Conservation (phyloP, 2,113 vertebrate species). For the Cheilinus undulatus region DNA sequence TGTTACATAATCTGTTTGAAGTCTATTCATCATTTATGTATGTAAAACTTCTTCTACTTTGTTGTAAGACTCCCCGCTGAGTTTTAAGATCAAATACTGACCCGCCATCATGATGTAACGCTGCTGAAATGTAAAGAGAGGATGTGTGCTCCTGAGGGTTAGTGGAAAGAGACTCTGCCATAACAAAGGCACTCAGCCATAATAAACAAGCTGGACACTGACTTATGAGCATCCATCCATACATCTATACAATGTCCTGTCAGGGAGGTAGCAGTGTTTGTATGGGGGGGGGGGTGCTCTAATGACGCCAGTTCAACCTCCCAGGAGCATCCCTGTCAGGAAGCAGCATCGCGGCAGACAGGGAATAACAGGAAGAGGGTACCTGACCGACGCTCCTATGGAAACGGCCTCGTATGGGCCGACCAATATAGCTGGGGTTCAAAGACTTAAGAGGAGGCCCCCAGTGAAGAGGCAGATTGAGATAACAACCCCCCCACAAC, state of each 20-base stretch:
- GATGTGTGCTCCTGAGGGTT: neutral
- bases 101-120: neutral
- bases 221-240: conserved; percentile 21
- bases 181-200: conserved; percentile 21
- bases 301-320: conserved; percentile 44
- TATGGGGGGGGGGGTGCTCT: neutral
- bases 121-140: neutral
- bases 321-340: conserved; percentile 62
- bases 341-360: conserved; percentile 53
- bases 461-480: conserved; percentile 37
- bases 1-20: neutral
- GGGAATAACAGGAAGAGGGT: conserved; percentile 76
- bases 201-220: conserved; percentile 39
- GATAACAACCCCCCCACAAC: conserved; percentile 21
- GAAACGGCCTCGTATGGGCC: conserved; percentile 41
- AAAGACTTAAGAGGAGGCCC: conserved; percentile 51
- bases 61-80: neutral
- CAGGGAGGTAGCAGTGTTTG: conserved; percentile 2
- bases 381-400: conserved; percentile 51
- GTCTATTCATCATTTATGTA: neutral
- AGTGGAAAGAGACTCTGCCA: conserved; percentile 28
- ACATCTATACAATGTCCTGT: conserved; percentile 23
- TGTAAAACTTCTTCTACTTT: neutral
- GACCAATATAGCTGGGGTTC: conserved; percentile 53
- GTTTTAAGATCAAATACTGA: conserved; percentile 7